Percentiles rank a stretch among this genome's conserved stretches.
Conservation (phyloP, 23 tunicate species). For the Halocynthia roretzi region DNA sequence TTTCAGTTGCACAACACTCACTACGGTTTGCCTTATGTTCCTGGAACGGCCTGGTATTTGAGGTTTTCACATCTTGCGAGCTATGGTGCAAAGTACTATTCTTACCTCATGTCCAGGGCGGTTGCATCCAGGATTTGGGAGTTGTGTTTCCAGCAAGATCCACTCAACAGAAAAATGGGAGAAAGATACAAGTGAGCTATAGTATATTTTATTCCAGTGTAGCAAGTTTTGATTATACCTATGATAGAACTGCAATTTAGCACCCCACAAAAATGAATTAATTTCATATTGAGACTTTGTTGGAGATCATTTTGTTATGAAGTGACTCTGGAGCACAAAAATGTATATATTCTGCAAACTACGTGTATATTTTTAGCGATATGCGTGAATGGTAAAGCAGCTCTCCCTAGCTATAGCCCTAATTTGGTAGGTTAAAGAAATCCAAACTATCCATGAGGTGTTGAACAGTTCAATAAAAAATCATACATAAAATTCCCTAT, state of each 20-base stretch:
- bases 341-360: background rate
- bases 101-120: conserved; percentile 84
- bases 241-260: background rate
- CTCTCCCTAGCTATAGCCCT: too few species aligned
- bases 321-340: background rate
- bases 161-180: conserved; percentile 64
- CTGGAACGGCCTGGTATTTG: conserved; percentile 58
- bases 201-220: background rate
- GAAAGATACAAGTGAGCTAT: conserved; percentile 47
- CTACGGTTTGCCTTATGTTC: conserved; percentile 39
- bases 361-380: too few species aligned
- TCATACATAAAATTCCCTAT: too few species aligned
- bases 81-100: conserved; percentile 95
- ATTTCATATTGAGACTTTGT: background rate
- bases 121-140: conserved; percentile 82
- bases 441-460: too few species aligned
- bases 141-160: conserved; percentile 57
- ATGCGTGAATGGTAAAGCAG: too few species aligned
- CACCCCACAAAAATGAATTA: background rate
- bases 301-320: background rate
- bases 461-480: too few species aligned
- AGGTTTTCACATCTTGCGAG: conserved; percentile 79
- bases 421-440: too few species aligned
- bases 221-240: background rate
- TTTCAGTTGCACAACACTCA: conserved; percentile 59